Conservation (phyloP, 2,797 vertebrate genomes). For the Knipowitschia caucasica region DNA sequence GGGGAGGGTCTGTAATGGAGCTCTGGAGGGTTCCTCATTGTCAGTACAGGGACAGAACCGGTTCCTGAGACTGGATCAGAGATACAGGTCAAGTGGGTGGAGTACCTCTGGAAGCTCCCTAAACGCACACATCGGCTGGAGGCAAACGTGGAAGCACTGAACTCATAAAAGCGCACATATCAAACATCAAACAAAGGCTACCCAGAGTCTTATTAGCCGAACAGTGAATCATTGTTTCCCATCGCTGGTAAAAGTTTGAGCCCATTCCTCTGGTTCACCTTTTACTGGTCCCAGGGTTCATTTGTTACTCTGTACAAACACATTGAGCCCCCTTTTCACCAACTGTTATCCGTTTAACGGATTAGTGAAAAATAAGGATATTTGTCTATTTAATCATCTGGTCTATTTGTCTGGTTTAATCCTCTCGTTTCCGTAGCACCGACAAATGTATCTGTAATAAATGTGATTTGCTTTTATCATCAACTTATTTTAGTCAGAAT, state of each 20-base stretch:
- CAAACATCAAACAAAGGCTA: slow-evolving; percentile 33
- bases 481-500: too few relatives aligned
- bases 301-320: slow-evolving; percentile 19
- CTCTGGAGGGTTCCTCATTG: slow-evolving; percentile 49
- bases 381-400: too few relatives aligned
- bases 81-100: slow-evolving; percentile 70
- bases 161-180: slow-evolving; percentile 24
- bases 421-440: slow-evolving; percentile 11
- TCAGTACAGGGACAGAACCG: slow-evolving; percentile 58
- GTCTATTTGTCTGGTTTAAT: not conserved
- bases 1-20: slow-evolving; percentile 52
- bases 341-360: not conserved
- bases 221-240: slow-evolving; percentile 58
- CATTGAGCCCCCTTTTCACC: not conserved
- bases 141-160: not conserved
- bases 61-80: slow-evolving; percentile 56
- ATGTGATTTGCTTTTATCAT: too few relatives aligned
- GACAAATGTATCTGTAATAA: slow-evolving; percentile 11
- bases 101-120: slow-evolving; percentile 53
- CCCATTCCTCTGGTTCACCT: slow-evolving; percentile 15
- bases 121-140: slow-evolving; percentile 7
- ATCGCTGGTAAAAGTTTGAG: slow-evolving; percentile 35
- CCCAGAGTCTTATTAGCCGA: slow-evolving; percentile 34
- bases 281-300: slow-evolving; percentile 25
- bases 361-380: too few relatives aligned